Conservation (phyloP, 2,888 invertebrate species). For the Cordilura impudica region DNA sequence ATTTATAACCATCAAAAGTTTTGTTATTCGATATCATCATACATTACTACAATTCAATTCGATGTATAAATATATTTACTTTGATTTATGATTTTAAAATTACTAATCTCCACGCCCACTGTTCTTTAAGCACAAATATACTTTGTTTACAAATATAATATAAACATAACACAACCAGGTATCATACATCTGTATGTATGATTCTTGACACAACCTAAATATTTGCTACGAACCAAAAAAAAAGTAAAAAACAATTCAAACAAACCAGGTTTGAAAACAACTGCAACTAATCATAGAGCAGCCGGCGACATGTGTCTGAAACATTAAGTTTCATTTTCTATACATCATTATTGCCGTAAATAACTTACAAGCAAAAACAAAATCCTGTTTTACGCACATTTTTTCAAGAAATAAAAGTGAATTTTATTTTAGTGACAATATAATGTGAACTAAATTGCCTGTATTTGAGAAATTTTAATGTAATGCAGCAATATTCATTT, state of each 20-base stretch:
- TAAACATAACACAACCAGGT: slow-evolving; percentile 25
- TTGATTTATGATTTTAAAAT: no score
- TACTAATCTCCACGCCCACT: no score
- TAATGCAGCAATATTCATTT: slow-evolving; percentile 36
- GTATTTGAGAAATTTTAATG: slow-evolving; percentile 21
- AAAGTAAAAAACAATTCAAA: slow-evolving; percentile 1
- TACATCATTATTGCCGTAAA: slow-evolving; percentile 10
- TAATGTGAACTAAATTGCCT: not conserved
- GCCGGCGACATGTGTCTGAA: slow-evolving; percentile 32
- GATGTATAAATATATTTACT: no score
- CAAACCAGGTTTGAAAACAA: slow-evolving; percentile 33
- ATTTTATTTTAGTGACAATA: slow-evolving; percentile 27
- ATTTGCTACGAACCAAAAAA: not conserved
- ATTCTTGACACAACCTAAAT: no score
- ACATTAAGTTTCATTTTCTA: slow-evolving; percentile 49
- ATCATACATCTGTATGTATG: no score
- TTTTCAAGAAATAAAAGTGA: slow-evolving; percentile 41
- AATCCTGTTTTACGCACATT: slow-evolving; percentile 56
- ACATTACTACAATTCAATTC: no score
- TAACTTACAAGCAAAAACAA: no score
- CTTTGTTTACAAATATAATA: not conserved
- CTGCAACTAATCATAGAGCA: not conserved
- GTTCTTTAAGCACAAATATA: no score
- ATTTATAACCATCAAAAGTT: no score
- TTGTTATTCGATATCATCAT: no score